Conservation (phyloP, 2,797 vertebrate genomes). For the Allobates femoralis region DNA sequence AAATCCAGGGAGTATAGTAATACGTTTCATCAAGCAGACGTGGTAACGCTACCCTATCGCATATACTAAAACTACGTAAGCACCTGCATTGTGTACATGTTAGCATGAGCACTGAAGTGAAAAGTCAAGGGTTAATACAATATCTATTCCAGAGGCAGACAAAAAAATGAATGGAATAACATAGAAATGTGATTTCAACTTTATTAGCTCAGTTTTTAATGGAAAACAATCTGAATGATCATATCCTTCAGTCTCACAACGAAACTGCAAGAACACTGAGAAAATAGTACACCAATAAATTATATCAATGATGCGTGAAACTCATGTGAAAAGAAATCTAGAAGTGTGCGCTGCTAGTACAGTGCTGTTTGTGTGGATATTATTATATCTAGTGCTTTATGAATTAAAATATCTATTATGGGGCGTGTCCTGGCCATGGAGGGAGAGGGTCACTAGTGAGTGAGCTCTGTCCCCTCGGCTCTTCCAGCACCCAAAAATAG, state of each 20-base stretch:
- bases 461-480: too few relatives aligned
- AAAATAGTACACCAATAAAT: conserved; percentile 70
- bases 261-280: not conserved
- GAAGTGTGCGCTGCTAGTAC: conserved; percentile 66
- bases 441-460: too few relatives aligned
- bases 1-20: conserved; percentile 61
- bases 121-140: conserved; percentile 59
- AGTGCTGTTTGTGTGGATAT: conserved; percentile 57
- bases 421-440: too few relatives aligned
- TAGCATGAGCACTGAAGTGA: conserved; percentile 27
- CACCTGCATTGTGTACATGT: conserved; percentile 6
- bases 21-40: conserved; percentile 50
- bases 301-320: conserved; percentile 71
- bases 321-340: conserved; percentile 66
- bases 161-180: conserved; percentile 21
- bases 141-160: not conserved
- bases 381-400: conserved; percentile 47
- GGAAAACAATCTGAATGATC: conserved; percentile 58
- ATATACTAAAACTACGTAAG: conserved; percentile 54
- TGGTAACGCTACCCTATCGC: conserved; percentile 34
- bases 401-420: too few relatives aligned
- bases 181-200: conserved; percentile 46
- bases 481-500: too few relatives aligned
- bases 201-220: conserved; percentile 57
- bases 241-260: conserved; percentile 30